Base-by-base conservation (phyloP, 2,113 vertebrate species). In the Xiphias gladius region DNA sequence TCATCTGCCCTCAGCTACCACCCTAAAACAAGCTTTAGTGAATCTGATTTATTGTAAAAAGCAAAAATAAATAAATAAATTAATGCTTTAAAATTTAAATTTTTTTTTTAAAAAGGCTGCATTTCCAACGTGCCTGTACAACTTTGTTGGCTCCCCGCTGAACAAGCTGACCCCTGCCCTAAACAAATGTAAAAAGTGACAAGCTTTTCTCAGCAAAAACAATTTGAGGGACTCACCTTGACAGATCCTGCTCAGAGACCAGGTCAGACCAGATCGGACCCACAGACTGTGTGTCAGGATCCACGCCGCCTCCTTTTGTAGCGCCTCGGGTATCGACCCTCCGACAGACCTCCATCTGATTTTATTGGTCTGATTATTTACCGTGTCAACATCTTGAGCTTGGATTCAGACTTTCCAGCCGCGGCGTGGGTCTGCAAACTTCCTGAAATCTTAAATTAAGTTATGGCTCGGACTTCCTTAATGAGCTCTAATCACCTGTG, bases 331-430 rank as follows among this genome's bases (percentile, higher is more conserved):
- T 82, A 93, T 86, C 79, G 76, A 80, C 55, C 79, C 52, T 13
- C 9, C 17, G 7, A 28, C 70, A 24, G 46, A 69, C 26, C 32
- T 66, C 78, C 9, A 55, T 57, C 46, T 7, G 55, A 69, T 37
- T 94, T 95, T 93, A 95, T 88, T 26, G 74, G 9, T 70, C n/a
- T 86, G 67, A 59, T 66, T 95, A 92, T 95, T 94, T 94, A 84
- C 80, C 4, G 9, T 58, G 86, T 82, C 88, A 86, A 82, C 71
- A 90, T 24, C 76, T 59, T 30, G 66, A 66, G 75, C 91, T 80
- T 83, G 72, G 52, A 55, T 24, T 84, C 43, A 52, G 46, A 79
- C 86, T 84, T 90, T 84, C 67, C 76, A 65, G 79, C 79, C 14
- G 54, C 43, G 17, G 28, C 0, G 2, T 61, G 26, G 57, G 79